These are phyloP conservation scores for Capricornis sumatraensis DNA, from an alignment of 2,113 vertebrate species.

Conservation along the genomic window DNA sequence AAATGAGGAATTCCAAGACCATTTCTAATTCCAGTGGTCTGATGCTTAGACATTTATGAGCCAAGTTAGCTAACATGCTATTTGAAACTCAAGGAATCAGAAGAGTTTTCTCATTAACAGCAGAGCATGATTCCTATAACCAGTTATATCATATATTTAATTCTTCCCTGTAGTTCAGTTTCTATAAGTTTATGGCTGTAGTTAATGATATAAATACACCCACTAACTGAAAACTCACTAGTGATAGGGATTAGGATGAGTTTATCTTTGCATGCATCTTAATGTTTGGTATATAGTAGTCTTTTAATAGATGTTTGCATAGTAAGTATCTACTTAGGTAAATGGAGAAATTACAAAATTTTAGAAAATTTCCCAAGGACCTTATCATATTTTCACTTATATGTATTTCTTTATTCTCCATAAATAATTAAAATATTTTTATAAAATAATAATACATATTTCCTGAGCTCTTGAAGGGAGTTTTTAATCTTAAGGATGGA, in stretches of 20 bases:
- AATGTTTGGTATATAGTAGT: not conserved
- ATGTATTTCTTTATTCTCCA: not conserved
- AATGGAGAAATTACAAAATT: constrained; percentile 41
- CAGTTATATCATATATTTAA: constrained; percentile 28
- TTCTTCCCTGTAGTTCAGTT: constrained; percentile 25
- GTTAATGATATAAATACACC: constrained; percentile 55
- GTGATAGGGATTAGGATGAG: not conserved
- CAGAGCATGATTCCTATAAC: not conserved
- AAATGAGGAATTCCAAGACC: not conserved
- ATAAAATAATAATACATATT: not conserved
- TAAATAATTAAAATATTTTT: constrained; percentile 19
- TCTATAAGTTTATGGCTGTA: not conserved
- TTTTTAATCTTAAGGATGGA: not conserved
- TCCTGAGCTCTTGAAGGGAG: not conserved
- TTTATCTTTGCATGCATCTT: not conserved
- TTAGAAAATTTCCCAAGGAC: constrained; percentile 15
- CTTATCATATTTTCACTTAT: not conserved
- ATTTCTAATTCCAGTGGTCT: not conserved
- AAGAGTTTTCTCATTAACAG: constrained; percentile 40
- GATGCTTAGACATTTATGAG: not conserved
- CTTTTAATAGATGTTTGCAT: not conserved
- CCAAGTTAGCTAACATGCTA: not conserved
- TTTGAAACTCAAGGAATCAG: not conserved
- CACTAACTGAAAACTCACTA: constrained; percentile 14
- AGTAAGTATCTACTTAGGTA: not conserved